Conservation (phyloP, 2,797 vertebrate species). For the Eremophila alpestris region DNA sequence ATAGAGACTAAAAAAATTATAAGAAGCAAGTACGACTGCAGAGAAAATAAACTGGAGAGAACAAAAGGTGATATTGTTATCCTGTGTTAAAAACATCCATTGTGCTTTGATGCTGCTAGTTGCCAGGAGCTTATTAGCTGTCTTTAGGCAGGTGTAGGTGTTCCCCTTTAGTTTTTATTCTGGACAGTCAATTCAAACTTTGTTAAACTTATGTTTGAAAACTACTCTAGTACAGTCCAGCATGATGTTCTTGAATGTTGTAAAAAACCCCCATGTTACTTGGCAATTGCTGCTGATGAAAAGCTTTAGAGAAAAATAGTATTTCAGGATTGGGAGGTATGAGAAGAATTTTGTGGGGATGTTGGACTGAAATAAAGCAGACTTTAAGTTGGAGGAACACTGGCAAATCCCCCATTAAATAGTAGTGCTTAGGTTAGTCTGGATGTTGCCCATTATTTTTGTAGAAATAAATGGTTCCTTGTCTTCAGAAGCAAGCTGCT, state of each 20-base stretch:
- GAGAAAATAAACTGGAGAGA: conserved; percentile 97
- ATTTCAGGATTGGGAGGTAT: not conserved
- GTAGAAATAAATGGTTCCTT: not conserved
- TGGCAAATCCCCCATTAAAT: not conserved
- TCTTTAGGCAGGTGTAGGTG: not conserved
- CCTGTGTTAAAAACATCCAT: not conserved
- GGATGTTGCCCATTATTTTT: not conserved
- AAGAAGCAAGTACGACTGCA: conserved; percentile 88
- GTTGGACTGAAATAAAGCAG: not conserved
- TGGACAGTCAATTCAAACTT: not conserved
- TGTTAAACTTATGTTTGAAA: not conserved
- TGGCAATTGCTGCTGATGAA: not conserved
- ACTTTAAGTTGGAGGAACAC: not conserved
- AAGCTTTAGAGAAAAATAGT: not conserved
- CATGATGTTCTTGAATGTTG: not conserved
- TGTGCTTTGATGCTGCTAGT: not conserved
- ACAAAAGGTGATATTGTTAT: conserved; percentile 86
- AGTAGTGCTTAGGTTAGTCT: not conserved
- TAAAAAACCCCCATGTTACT: not conserved
- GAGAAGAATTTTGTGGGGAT: not conserved
- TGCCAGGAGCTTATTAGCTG: not conserved
- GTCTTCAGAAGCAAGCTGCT: not conserved
- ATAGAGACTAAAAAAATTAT: conserved; percentile 84
- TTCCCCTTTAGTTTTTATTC: not conserved
- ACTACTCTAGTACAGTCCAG: not conserved